Evolutionary conservation across 1,140 invertebrate genomes (phyloP), one percentile per base, ranked within the genome.

Genomic region (Maniola jurtina): DNA sequence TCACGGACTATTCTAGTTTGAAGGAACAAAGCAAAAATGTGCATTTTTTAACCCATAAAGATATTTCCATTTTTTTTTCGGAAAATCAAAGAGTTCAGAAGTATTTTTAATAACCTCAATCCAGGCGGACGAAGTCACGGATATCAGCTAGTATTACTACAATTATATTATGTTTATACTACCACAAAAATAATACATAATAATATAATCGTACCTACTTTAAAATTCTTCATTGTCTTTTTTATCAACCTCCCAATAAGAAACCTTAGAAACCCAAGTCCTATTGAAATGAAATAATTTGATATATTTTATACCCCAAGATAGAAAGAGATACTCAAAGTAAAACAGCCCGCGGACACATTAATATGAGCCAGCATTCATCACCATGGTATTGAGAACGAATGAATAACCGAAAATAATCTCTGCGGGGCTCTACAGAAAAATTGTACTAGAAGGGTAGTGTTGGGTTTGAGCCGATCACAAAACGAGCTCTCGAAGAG

Each of bases 331-430:
- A 9, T 6, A 55, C 34, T 55, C 25, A 55, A 55, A 34, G 33
- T 55, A 47, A 61, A 47, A 60, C 42, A 48, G 80, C 83, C 86
- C 56, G 68, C 68, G 79, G 86, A 79, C 78, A 83, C 76, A 77
- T 84, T 86, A 84, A 83, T 84, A 77, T 70, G 75, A 82, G 71
- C 74, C 69, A 47, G 78, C 74, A 86, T 88, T 88, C 85, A 88
- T 88, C 85, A 76, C 85, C 75, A 82, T 81, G 81, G 79, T 68
- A 86, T 83, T 77, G 75, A 79, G 76, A 74, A 74, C 75, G 69
- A 75, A 70, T 88, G 81, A 86, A 87, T 87, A 76, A 83, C 79
- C 75, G 76, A 76, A 81, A 78, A 82, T 87, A 87, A 86, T 85
- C 81, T 84, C 72, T 61, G 65, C 71, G 74, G 82, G 81, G 82